Conservation (phyloP, 2,113 vertebrate genomes). For the Herpetotheres cachinnans region DNA sequence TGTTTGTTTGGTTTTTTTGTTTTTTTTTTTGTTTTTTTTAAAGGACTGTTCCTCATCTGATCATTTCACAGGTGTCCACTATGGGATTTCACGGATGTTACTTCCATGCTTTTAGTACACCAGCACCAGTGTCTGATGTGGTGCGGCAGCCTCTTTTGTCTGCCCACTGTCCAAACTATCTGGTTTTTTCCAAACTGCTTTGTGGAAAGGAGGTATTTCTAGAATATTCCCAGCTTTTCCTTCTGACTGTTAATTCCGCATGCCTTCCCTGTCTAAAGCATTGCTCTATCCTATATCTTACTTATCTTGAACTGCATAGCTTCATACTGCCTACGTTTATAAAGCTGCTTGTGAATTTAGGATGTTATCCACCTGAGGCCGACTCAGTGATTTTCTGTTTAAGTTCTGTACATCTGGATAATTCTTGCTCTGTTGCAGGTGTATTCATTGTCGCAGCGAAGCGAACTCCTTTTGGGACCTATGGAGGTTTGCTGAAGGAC, state of each 20-base stretch:
- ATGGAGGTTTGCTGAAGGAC: slow-evolving; percentile 87
- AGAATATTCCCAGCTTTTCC: neutral
- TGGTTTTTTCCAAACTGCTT: neutral
- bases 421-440: slow-evolving; percentile 68
- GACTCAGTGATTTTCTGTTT: too few relatives aligned
- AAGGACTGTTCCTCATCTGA: neutral
- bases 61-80: neutral
- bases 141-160: neutral
- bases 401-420: neutral
- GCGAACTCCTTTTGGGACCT: slow-evolving; percentile 91
- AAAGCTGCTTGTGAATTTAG: fast-evolving
- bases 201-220: neutral
- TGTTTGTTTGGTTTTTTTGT: neutral
- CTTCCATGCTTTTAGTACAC: neutral
- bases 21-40: neutral
- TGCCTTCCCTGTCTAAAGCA: neutral
- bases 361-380: fast-evolving
- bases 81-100: neutral
- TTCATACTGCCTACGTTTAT: fast-evolving
- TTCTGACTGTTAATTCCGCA: neutral
- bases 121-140: neutral
- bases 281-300: neutral
- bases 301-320: fast-evolving
- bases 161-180: neutral
- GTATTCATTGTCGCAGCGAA: slow-evolving; percentile 94